Evolutionary conservation across 2,888 invertebrate genomes (phyloP), one percentile per base, ranked within the genome.

Genomic region (Ectemnius continuus): DNA sequence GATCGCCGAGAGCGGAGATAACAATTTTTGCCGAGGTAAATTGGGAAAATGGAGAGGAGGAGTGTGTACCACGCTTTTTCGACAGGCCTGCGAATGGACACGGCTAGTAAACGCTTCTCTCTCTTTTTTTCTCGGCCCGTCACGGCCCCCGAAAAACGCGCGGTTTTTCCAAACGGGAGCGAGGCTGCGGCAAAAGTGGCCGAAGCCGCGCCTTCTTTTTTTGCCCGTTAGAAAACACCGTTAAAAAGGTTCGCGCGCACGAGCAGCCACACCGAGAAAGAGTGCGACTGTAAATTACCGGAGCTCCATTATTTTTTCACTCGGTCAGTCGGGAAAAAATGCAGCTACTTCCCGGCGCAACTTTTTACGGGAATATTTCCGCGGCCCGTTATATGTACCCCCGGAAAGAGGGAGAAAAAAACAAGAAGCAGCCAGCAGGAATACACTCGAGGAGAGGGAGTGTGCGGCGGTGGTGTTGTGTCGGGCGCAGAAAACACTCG

Each of bases 211-310:
- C 2, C 2, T 23, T n/a, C n/a, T 23, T 71, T 81, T 76, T 76
- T 76, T 67, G 73, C 75, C 52, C 80, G 75, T 81, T 80, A 73
- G 58, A 57, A 73, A 59, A 47, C 65, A 61, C 74, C 76, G 81
- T 81, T 83, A 73, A 81, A 83, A 80, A 83, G 23, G 66, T 66
- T 6, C 16, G 59, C 2, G 14, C 4, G 4, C 18, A 5, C 13
- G 57, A 59, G 57, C 28, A 36, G 0, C 5, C 8, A 23, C 36
- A 36, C 36, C 8, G 36, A 8, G 36, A 11, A 8, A 8, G 36
- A 11, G 8, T 8, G 8, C 6, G 36, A 36, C 36, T 36, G 36
- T 74, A 61, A 77, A 73, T 72, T 73, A 72, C 61, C 61, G 45
- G 45, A 8, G 45, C 23, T 6, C 23, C 16, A 26, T 26, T 59